Evolutionary conservation across 2,113 vertebrate genomes (phyloP), one percentile per base, ranked within the genome.

Genomic region (Neodontobutis hainanensis): DNA sequence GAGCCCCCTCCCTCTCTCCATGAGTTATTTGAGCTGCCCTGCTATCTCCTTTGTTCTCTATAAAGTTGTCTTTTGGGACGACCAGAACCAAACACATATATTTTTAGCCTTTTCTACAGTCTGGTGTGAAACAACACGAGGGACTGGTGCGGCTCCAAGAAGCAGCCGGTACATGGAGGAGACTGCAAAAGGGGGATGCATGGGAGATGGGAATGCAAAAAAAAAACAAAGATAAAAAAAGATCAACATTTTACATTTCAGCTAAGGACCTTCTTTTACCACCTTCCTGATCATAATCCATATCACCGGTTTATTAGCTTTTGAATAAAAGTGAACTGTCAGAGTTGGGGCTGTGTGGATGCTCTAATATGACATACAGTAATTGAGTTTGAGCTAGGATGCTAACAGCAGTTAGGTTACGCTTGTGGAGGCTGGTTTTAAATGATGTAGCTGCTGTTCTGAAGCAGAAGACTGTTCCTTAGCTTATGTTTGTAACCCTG

Each of bases 51-150:
- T 85, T 87, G 85, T 88, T 89, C 85, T 86, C 77, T 65, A 78
- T 80, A 73, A 88, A 87, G 81, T 83, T 88, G 74, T 80, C 88
- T 79, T 79, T 65, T 88, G 92, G 87, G 90, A 87, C 70, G 14
- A 46, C 80, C 77, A 81, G 73, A 66, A 75, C 73, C 85, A 87
- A 91, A 90, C 89, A 91, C 88, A 89, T 89, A 89, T 92, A 93
- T 92, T 92, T 92, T 91, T 92, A 92, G 91, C 86, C 70, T 84
- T 78, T 86, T 83, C 85, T 80, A 78, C 84, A 77, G 81, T 72
- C 72, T 87, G 83, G 87, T 87, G 86, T 88, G 89, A 90, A 89
- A 83, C 89, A 85, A 90, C 84, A 90, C 60, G 2, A 75, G 86
- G 83, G 84, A 88, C 70, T 75, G 80, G 77, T 78, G 65, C 81